These are phyloP conservation scores for Pachyramphus minor DNA, from an alignment of 2,113 vertebrate species.

Conservation along the genomic window DNA sequence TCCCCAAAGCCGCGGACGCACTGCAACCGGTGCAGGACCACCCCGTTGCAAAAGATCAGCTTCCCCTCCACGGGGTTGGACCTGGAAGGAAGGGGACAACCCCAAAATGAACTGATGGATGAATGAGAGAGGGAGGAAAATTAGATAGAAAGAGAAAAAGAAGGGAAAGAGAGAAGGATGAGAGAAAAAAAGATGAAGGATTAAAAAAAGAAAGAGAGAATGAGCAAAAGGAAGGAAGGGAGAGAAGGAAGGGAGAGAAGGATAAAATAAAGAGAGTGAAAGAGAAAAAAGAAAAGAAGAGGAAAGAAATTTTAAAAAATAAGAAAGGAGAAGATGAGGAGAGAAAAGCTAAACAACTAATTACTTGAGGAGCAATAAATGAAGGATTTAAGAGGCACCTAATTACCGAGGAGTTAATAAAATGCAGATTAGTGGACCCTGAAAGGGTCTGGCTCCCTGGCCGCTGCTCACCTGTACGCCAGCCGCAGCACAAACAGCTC, in stretches of 20 bases:
- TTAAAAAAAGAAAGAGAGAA: background rate
- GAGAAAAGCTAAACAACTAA: slow-evolving; percentile 81
- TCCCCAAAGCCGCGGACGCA: slow-evolving; percentile 98
- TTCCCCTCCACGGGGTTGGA: slow-evolving; percentile 98
- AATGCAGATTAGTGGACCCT: slow-evolving; percentile 77
- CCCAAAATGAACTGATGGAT: background rate
- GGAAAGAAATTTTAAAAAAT: background rate
- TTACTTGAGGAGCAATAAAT: slow-evolving; percentile 83
- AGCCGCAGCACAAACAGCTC: slow-evolving; percentile 96
- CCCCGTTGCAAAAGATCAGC: slow-evolving; percentile 98
- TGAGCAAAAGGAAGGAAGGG: background rate
- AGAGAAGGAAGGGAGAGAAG: background rate
- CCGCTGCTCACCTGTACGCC: slow-evolving; percentile 87
- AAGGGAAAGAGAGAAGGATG: background rate
- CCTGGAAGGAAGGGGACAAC: slow-evolving; percentile 79
- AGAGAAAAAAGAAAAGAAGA: background rate
- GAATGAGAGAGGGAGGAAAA: background rate
- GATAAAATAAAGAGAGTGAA: background rate
- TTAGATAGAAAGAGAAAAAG: fast-evolving
- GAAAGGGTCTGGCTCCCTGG: slow-evolving; percentile 65
- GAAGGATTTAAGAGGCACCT: slow-evolving; percentile 83
- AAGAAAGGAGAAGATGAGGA: background rate
- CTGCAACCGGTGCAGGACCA: slow-evolving; percentile 96
- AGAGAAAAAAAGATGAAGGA: background rate
- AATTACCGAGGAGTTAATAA: slow-evolving; percentile 87